Base-by-base conservation (phyloP, 1,140 invertebrate species). In the Drosophila kikkawai region DNA sequence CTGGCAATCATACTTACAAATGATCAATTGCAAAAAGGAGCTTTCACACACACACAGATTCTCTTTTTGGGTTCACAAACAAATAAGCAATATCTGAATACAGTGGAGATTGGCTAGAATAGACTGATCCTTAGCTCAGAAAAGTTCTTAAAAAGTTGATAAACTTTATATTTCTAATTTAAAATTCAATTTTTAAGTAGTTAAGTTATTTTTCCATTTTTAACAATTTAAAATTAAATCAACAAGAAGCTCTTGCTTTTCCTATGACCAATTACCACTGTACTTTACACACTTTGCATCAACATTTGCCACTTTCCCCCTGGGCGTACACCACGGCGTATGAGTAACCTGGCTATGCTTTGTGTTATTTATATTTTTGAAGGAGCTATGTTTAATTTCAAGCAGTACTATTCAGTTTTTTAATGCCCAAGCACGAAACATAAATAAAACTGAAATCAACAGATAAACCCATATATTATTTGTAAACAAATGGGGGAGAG, bases 381-480 rank as follows among this genome's bases (percentile, higher is more conserved):
- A 55, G 47, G 59, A 48, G 66, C 36, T 58, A 76, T 80, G 47
- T 57, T 81, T 67, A 64, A 66, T 78, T 81, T 75, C 59, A 79
- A 79, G 65, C 59, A 79, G 34, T 71, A 60, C 36, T 56, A 59
- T 63, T 78, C 37, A 44, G 65, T 63, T 76, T 65, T 79, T 87
- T 78, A 70, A 80, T 83, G 65, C 29, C 68, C 56, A 42, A 48
- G 45, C 68, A 56, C 56, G 56, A 60, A 60, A 69, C 64, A 87
- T 65, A 73, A 87, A 87, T 77, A 65, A 68, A 77, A 53, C 41
- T 48, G 42, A 73, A 39, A 65, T 56, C 45, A 45, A 78, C 64
- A 80, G 59, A 77, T 59, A 56, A 80, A 77, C 65, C 70, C 19
- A 80, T 73, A 73, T 68, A 77, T 69, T 83, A 83, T 87, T 87